Base-by-base conservation (phyloP, 2,888 invertebrate genomes). In the Mongoloraphidia duomilia region DNA sequence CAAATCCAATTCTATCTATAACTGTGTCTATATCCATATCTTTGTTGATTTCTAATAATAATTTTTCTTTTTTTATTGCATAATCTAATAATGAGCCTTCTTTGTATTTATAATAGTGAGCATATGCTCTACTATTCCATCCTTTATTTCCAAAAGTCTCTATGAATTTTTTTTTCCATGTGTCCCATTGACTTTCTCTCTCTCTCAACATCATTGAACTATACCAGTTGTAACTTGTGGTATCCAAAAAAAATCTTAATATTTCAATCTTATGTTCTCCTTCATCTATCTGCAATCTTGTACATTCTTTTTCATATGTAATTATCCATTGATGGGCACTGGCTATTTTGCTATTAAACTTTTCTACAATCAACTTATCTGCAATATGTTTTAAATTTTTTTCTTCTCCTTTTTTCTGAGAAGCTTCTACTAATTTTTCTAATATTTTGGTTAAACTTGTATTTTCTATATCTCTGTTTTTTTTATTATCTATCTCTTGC, bases 121-220 rank as follows among this genome's bases (percentile, higher is more conserved):
- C 58, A 48, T 59, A 59, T 14, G 9, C 54, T 13, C 48, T 49
- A 36, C 49, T 54, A 48, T 44, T 55, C 59, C 60, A 60, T 55
- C 58, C 59, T 50, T 54, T 57, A 41, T 57, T 52, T 47, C 55
- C 52, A 47, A 59, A 59, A 39, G 58, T 49, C 33, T 57, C 56
- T 35, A 54, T 39, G 34, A 60, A 60, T 53, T 38, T 56, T 8
- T 54, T 41, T 52, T 56, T 58, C 58, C 60, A 60, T 56, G 53
- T 53, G 26, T 37, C 8, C 59, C 56, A 58, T 44, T 40, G 52
- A 41, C 51, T 44, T 45, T 58, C 51, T 41, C 55, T 50, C n/a
- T n/a, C n/a, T 50, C 52, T 54, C 48, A 54, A 51, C 42, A 42
- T 57, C 47, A 50, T 54, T 35, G 53, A 26, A 44, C 52, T 58